Base-by-base conservation (phyloP, 2,113 vertebrate species). In the Microcebus griseorufus region DNA sequence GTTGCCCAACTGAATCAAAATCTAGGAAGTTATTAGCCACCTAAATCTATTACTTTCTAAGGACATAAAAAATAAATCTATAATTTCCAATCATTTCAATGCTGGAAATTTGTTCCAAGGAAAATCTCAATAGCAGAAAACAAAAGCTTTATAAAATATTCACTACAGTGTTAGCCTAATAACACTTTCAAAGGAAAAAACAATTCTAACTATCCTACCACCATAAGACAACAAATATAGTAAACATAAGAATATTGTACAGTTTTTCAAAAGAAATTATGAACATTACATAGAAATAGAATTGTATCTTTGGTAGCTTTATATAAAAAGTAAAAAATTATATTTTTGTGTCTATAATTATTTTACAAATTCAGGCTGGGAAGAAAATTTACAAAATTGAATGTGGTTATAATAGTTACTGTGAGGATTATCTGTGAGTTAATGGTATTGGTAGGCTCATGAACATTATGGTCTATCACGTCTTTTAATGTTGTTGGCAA, bases 91-190 rank as follows among this genome's bases (percentile, higher is more conserved):
- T 64, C 60, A 91, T 22, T 58, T 72, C 86, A 27, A 73, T 4
- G 27, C 7, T 65, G 18, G 25, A 70, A 76, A 73, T 62, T 39
- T 12, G 42, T 48, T 62, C 17, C n/a, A 34, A 88, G 48, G 48
- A 91, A 93, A 93, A 80, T 55, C 29, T 96, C n/a, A 25, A 58
- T 13, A 72, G 64, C 17, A 88, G 58, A 39, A 72, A 83, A 85
- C 60, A 32, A 45, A 82, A 83, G 42, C 34, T 60, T 72, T 48
- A 13, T 58, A 27, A 78, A 83, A 60, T 34, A 85, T 13, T 87
- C 80, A 48, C 60, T 23, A 67, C 1, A n/a, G 29, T 4, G 9
- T 75, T 20, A 32, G 9, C 17, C 25, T 87, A 53, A 27, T 4
- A 87, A 65, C n/a, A 72, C 3, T 34, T 95, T 23, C 29, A 53